Evolutionary conservation across 2,113 vertebrate species (phyloP).

Genomic region (Anarhynchus alexandrinus): DNA sequence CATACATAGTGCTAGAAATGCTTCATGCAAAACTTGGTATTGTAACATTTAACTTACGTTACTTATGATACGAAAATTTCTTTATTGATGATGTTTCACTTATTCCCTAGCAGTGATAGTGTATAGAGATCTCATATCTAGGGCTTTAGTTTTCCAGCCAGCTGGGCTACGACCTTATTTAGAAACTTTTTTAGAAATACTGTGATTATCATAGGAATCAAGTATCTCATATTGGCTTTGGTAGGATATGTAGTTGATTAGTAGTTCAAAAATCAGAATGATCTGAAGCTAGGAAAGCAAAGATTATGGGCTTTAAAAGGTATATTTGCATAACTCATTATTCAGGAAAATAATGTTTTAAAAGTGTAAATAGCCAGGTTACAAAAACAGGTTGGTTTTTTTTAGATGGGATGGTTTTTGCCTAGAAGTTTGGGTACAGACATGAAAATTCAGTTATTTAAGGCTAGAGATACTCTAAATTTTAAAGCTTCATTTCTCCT

Average conservation of each 20-base stretch:
- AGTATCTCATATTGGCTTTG: background rate
- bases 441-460: background rate
- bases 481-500: background rate
- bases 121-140: background rate
- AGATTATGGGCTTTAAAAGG: background rate
- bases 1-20: background rate
- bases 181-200: background rate
- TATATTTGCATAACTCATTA: background rate
- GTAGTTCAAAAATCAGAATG: background rate
- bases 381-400: background rate
- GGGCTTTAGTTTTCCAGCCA: background rate
- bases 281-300: background rate
- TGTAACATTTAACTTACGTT: background rate
- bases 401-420: background rate
- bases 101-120: background rate
- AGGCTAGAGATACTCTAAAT: background rate
- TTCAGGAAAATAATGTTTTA: background rate
- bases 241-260: background rate
- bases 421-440: background rate
- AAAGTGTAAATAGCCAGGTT: background rate
- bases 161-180: background rate
- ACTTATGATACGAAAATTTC: background rate
- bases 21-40: background rate
- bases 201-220: background rate
- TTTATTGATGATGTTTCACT: background rate